These are phyloP conservation scores for Takifugu rubripes DNA, from an alignment of 2,797 vertebrate genomes.

Conservation along the genomic window DNA sequence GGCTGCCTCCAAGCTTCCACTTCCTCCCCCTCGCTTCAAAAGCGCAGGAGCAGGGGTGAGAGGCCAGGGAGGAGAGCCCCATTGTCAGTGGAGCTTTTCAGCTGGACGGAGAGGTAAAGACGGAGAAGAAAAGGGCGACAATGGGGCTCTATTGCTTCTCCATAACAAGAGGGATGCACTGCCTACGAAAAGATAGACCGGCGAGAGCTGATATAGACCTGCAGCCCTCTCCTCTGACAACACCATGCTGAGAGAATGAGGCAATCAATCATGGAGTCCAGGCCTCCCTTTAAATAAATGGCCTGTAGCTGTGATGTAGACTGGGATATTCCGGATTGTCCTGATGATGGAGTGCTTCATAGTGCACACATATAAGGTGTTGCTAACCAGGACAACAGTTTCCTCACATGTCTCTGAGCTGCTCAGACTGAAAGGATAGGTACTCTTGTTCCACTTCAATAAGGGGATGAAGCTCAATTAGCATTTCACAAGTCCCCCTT, in stretches of 20 bases:
- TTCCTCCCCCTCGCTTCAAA: slow-evolving; percentile 79
- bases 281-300: slow-evolving; percentile 38
- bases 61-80: slow-evolving; percentile 75
- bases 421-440: slow-evolving; percentile 68
- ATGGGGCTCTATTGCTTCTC: slow-evolving; percentile 76
- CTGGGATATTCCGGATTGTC: slow-evolving; percentile 18
- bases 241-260: slow-evolving; percentile 43
- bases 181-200: slow-evolving; percentile 43
- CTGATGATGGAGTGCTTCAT: slow-evolving; percentile 14
- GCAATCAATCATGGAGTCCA: slow-evolving; percentile 54
- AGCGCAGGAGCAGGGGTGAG: slow-evolving; percentile 73
- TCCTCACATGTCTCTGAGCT: slow-evolving; percentile 69
- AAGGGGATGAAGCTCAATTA: slow-evolving; percentile 85
- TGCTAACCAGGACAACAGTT: slow-evolving; percentile 61
- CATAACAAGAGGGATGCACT: slow-evolving; percentile 57
- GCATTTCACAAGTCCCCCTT: slow-evolving; percentile 89
- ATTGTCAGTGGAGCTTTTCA: slow-evolving; percentile 91
- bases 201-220: slow-evolving; percentile 48
- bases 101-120: slow-evolving; percentile 82
- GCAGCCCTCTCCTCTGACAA: slow-evolving; percentile 51
- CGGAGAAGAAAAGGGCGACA: slow-evolving; percentile 77
- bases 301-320: slow-evolving; percentile 22
- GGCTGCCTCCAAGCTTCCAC: slow-evolving; percentile 52
- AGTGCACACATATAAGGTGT: slow-evolving; percentile 44
- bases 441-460: slow-evolving; percentile 78